phyloP scores from a whole-genome alignment of 2,113 vertebrate genomes.

The Rostratula benghalensis region DNA sequence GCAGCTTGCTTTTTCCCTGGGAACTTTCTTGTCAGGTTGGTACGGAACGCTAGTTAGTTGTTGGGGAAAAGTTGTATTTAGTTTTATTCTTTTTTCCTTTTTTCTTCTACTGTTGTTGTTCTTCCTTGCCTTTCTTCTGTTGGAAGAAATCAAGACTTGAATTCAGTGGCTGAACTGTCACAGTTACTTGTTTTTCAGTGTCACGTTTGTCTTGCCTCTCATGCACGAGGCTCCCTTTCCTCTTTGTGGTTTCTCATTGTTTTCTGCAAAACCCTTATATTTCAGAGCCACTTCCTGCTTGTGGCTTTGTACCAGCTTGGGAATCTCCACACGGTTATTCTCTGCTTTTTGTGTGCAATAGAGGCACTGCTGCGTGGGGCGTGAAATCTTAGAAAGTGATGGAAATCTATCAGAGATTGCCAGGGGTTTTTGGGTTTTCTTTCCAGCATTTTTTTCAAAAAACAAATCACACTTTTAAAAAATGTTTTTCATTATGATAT shows the following conservation, averaged over 20 bases:
- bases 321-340: neutral
- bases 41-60: neutral
- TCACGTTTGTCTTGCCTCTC: neutral
- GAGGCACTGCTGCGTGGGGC: neutral
- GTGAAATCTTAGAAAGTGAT: neutral
- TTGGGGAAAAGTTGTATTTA: neutral
- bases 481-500: neutral
- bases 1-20: conserved; percentile 22
- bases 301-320: neutral
- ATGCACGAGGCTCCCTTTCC: neutral
- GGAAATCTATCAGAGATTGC: neutral
- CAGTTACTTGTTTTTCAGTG: neutral
- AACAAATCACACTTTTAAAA: neutral
- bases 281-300: conserved; percentile 1
- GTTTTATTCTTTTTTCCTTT: neutral
- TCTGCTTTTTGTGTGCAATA: neutral
- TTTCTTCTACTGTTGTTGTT: neutral
- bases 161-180: neutral
- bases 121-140: neutral
- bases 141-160: neutral
- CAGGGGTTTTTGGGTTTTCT: neutral
- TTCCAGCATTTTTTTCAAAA: neutral
- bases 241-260: neutral
- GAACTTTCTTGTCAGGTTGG: neutral
- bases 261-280: neutral